Evolutionary conservation across 1,140 invertebrate genomes (phyloP).

Genomic region (Drosophila busckii): DNA sequence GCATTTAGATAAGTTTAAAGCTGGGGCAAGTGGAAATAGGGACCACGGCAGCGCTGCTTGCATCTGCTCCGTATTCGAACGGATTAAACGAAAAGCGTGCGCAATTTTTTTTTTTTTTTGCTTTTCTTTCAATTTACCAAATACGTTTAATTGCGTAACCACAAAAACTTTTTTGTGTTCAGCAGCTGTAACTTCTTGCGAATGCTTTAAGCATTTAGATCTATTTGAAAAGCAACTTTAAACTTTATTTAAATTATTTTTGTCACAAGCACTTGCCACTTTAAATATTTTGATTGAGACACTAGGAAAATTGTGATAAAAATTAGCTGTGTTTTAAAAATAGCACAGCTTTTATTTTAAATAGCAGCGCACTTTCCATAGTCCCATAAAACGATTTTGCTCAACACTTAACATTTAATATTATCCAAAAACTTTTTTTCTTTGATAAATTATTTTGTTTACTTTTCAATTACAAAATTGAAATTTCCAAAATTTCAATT

Average conservation of each 20-base stretch:
- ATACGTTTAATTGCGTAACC: conserved; percentile 63
- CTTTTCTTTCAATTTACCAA: no score
- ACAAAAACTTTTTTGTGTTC: conserved; percentile 11
- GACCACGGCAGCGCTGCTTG: conserved; percentile 46
- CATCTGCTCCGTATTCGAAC: conserved; percentile 29
- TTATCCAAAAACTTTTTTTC: conserved; percentile 22
- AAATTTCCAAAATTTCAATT: conserved; percentile 39
- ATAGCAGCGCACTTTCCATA: conserved; percentile 58
- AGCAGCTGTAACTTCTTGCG: no score
- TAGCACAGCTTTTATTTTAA: conserved; percentile 65
- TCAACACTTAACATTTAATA: conserved; percentile 19
- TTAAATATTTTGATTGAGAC: neutral
- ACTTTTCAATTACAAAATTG: conserved; percentile 35
- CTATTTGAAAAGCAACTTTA: no score
- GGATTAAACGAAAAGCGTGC: conserved; percentile 27
- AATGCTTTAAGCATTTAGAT: no score
- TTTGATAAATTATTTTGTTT: conserved; percentile 55
- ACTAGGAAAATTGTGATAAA: conserved; percentile 21
- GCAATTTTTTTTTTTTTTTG: conserved; percentile 45
- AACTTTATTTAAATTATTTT: conserved; percentile 9
- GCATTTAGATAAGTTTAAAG: conserved; percentile 67
- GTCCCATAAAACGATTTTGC: conserved; percentile 35
- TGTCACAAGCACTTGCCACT: conserved; percentile 3
- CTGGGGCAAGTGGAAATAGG: conserved; percentile 52
- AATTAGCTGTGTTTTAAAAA: conserved; percentile 78